Conservation (phyloP, 2,888 invertebrate genomes). For the Caenorhabditis becei region DNA sequence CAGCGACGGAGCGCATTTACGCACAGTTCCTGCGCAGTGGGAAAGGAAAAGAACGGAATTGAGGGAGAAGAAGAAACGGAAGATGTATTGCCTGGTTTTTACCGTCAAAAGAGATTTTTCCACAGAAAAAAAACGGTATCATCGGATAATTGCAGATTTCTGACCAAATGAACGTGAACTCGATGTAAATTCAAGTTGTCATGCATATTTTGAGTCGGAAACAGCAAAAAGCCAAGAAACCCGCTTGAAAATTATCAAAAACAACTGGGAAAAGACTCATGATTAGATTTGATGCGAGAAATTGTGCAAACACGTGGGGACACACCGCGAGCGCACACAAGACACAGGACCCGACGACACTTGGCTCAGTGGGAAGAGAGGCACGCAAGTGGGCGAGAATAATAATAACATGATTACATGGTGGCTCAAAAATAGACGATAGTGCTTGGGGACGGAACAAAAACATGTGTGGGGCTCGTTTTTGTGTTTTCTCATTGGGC, state of each 20-base stretch:
- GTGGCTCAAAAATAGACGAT: background rate
- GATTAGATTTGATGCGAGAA: background rate
- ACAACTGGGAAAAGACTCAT: conserved; percentile 5
- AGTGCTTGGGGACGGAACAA: background rate
- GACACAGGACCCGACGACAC: conserved; percentile 35
- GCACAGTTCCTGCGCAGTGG: background rate
- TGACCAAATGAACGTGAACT: too few relatives aligned
- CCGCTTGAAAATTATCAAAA: background rate
- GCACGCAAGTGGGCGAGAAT: background rate
- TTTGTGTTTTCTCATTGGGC: conserved; percentile 4
- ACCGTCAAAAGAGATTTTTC: background rate
- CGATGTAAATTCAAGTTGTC: too few relatives aligned
- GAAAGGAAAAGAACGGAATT: background rate
- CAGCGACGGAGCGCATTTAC: conserved; percentile 14
- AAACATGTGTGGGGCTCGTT: background rate
- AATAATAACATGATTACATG: too few relatives aligned
- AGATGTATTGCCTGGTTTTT: background rate
- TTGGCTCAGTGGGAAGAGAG: background rate
- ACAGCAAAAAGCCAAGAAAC: too few relatives aligned
- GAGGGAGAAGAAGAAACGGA: background rate
- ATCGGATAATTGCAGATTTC: too few relatives aligned
- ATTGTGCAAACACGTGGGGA: conserved; percentile 16
- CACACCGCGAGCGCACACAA: conserved; percentile 11
- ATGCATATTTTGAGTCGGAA: too few relatives aligned
- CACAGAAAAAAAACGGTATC: background rate